A percentile compares a stretch with the other conserved stretches of the same genome.
These are phyloP conservation scores for Eucera pruinosa DNA, from an alignment of 2,888 invertebrate genomes.

Conservation along the genomic window DNA sequence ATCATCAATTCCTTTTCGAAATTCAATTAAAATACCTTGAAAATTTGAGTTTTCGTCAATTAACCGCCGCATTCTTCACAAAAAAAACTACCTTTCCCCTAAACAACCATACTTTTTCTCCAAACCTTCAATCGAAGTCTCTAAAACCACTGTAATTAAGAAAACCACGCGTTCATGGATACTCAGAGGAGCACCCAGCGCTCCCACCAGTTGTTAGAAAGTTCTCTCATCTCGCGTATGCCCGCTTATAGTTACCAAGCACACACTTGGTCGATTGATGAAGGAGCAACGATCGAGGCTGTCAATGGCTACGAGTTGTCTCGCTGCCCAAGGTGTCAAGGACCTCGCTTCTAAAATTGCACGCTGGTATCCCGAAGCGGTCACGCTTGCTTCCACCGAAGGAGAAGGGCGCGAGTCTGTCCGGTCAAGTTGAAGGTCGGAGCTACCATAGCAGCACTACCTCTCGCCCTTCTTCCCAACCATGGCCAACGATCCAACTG, in stretches of 20 bases:
- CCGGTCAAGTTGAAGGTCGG: constrained; percentile 82
- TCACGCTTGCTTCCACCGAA: constrained; percentile 41
- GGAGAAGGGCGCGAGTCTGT: constrained; percentile 61
- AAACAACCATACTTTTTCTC: too few relatives aligned
- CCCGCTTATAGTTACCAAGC: constrained; percentile 2
- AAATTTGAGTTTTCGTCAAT: too few relatives aligned
- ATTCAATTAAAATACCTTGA: too few relatives aligned
- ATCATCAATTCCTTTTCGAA: too few relatives aligned
- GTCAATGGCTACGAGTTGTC: constrained; percentile 62
- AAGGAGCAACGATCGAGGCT: constrained; percentile 48
- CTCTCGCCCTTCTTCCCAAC: constrained; percentile 44
- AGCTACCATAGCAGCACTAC: constrained; percentile 9
- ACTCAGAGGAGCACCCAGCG: too few relatives aligned
- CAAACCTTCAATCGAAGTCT: too few relatives aligned
- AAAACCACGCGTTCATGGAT: too few relatives aligned
- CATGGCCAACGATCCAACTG: constrained; percentile 7
- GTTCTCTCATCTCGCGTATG: constrained; percentile 11
- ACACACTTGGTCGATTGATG: constrained; percentile 17
- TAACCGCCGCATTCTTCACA: too few relatives aligned
- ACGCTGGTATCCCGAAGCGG: constrained; percentile 53
- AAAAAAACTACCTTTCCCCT: too few relatives aligned
- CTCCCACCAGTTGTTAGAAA: constrained; percentile 9
- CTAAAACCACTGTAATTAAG: too few relatives aligned
- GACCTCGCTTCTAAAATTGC: constrained; percentile 73
- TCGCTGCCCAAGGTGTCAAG: constrained; percentile 69